Base-by-base conservation (phyloP, 1,140 invertebrate genomes). In the Marisa cornuarietis region DNA sequence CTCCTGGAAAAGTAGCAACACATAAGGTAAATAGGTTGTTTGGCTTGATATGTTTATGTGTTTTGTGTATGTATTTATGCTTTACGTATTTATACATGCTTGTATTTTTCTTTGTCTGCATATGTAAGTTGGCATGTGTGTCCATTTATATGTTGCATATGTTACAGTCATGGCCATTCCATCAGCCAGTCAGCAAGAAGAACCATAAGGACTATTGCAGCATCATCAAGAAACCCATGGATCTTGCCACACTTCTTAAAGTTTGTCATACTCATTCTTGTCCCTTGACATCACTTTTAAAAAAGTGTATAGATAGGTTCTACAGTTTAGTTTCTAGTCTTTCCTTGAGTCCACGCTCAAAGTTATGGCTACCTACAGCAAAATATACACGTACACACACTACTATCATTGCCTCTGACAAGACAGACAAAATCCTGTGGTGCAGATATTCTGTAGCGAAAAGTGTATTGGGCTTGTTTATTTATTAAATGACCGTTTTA, bases 101-200 rank as follows among this genome's bases (percentile, higher is more conserved):
- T 20, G 22, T 77, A 69, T 73, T 79, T 81, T 84, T 42, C 31
- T 42, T 42, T 66, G 54, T 66, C 24, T 54, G 24, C 54, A 54
- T 52, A 58, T 66, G 26, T 51, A 78, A 31, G 66, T 63, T 66
- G 49, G 68, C 66, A 68, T 24, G 49, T n/a, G 52, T 68, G 65
- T 24, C 14, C 22, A 68, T 31, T 18, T 13, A 18, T 0, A 5
- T 68, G 65, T 24, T 14, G 13, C 11, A 18, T 68, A 22, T 68
- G 1, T 18, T 68, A 92, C 94, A 22, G 90, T 95, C 96, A 11
- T 98, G 96, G 95, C 96, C 97, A 0, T 99, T 99, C 93, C 92
- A 96, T 61, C 97, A 97, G 85, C 97, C 98, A 0, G 98, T 99
- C 0, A 99, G 97, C 90, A 98, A 98, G 88, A 99, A 99, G 90